phyloP scores from a whole-genome alignment of 1,140 invertebrate species.

The Dysdera silvatica region DNA sequence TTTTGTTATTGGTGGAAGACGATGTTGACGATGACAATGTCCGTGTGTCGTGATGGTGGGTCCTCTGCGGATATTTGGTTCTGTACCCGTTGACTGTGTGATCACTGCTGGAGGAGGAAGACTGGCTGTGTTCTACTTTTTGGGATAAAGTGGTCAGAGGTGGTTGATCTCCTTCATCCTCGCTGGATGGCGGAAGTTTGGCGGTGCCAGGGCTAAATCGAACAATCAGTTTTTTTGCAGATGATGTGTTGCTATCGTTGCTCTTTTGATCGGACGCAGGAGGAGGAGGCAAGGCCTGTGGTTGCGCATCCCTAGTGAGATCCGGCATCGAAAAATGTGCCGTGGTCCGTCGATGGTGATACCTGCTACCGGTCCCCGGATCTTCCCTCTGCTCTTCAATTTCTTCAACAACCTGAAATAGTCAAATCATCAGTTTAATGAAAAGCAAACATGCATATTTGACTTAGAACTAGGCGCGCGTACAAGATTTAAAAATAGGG shows the following conservation, averaged over 20 bases:
- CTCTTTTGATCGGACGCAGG: constrained; percentile 7
- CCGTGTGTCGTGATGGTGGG: too few relatives aligned
- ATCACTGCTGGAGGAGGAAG: constrained; percentile 10
- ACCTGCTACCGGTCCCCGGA: not conserved
- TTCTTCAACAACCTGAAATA: constrained; percentile 25
- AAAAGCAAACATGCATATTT: too few relatives aligned
- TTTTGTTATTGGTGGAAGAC: not conserved
- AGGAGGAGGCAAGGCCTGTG: constrained; percentile 30
- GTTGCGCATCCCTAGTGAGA: constrained; percentile 43
- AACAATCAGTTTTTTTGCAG: constrained; percentile 25
- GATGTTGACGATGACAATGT: too few relatives aligned
- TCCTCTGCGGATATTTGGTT: too few relatives aligned
- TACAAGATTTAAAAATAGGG: too few relatives aligned
- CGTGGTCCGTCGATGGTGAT: constrained; percentile 14
- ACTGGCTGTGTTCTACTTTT: constrained; percentile 13
- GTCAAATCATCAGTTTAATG: too few relatives aligned
- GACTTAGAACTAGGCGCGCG: too few relatives aligned
- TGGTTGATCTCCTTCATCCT: constrained; percentile 21
- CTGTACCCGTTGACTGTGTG: constrained; percentile 5
- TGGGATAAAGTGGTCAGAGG: constrained; percentile 11
- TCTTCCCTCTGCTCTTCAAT: constrained; percentile 25
- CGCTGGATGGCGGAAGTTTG: constrained; percentile 21
- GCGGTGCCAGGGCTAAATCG: constrained; percentile 23
- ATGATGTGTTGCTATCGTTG: not conserved
- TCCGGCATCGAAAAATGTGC: constrained; percentile 57